Evolutionary conservation across 2,888 invertebrate genomes (phyloP).

Genomic region (Sphaerophoria taeniata): DNA sequence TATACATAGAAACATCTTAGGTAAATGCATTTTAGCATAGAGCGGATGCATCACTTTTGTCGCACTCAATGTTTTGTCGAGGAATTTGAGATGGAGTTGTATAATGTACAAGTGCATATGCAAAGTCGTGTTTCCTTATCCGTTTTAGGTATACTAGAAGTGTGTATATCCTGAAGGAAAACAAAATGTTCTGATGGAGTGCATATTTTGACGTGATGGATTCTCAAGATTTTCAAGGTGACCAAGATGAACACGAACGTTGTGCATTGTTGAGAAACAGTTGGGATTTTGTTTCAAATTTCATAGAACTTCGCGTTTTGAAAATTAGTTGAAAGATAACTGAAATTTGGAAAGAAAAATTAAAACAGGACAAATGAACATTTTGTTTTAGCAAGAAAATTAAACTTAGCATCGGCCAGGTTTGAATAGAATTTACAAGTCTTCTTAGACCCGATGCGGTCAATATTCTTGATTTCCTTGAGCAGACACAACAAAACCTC

Average conservation of each 20-base stretch:
- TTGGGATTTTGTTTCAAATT: too few species aligned
- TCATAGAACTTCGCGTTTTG: too few species aligned
- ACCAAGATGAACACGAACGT: not conserved
- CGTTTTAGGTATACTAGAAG: not conserved
- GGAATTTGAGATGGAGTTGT: constrained; percentile 39
- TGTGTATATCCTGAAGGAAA: constrained; percentile 45
- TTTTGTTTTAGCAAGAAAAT: too few species aligned
- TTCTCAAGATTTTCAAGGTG: not conserved
- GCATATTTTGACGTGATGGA: constrained; percentile 35
- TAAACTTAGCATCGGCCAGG: too few species aligned
- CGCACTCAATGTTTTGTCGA: constrained; percentile 53
- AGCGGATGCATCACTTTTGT: constrained; percentile 53
- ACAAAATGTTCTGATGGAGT: constrained; percentile 26
- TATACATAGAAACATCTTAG: not conserved
- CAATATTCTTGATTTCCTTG: too few species aligned
- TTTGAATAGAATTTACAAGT: too few species aligned
- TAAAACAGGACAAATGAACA: too few species aligned
- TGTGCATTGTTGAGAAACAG: too few species aligned
- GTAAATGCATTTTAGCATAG: constrained; percentile 52
- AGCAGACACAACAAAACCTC: too few species aligned
- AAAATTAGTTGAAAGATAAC: too few species aligned
- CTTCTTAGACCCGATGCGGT: too few species aligned
- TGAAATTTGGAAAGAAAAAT: too few species aligned
- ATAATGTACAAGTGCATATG: constrained; percentile 13
- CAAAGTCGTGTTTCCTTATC: constrained; percentile 52